Evolutionary conservation across 2,113 vertebrate genomes (phyloP).

Genomic region (Gallinago undulata): DNA sequence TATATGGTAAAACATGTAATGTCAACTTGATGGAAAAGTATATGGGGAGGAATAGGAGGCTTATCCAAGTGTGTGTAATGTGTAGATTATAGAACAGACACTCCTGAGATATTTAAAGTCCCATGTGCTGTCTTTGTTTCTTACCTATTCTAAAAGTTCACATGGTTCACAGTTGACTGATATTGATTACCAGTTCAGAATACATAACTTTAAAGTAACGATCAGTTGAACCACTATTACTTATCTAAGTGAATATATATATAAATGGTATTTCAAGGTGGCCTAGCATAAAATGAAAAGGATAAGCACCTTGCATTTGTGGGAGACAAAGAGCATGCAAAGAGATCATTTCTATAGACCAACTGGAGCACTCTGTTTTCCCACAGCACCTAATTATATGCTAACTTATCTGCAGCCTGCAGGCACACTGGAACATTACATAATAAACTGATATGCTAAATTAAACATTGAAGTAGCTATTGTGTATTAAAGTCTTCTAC

Average conservation of each 20-base stretch:
- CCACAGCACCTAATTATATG: background rate
- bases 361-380: background rate
- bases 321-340: background rate
- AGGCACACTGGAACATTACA: background rate
- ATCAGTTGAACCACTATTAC: background rate
- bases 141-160: slow-evolving; percentile 13
- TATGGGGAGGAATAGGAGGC: background rate
- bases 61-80: background rate
- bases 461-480: background rate
- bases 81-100: background rate
- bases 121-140: slow-evolving; percentile 30
- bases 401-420: background rate
- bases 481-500: background rate
- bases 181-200: background rate
- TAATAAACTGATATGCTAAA: background rate
- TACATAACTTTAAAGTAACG: background rate
- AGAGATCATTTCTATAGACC: background rate
- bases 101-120: background rate
- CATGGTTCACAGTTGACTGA: background rate
- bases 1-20: slow-evolving; percentile 67
- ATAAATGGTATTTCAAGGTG: background rate
- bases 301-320: background rate
- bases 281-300: background rate
- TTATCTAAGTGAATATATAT: background rate
- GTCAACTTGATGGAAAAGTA: slow-evolving; percentile 63